Evolutionary conservation across 2,797 vertebrate genomes (phyloP).

Genomic region (Danio jaintianensis): DNA sequence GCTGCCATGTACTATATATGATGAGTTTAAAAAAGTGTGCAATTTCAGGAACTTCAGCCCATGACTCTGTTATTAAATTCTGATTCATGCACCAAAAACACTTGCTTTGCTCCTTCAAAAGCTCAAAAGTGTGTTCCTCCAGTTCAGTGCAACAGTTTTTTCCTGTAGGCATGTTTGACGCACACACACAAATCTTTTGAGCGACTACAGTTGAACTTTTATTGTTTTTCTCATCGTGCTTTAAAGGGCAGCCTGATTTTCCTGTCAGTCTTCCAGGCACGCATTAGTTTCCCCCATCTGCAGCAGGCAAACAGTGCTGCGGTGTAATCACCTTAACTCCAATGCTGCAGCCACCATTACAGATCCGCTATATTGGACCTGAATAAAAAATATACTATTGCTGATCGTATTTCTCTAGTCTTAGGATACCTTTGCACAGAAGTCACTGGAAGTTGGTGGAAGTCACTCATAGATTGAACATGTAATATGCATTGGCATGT

Average conservation of each 20-base stretch:
- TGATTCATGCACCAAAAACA: not conserved
- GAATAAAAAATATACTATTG: not conserved
- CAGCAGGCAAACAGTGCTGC: not conserved
- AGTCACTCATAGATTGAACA: no score
- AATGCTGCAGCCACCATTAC: not conserved
- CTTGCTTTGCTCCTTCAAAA: not conserved
- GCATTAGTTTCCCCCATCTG: constrained; percentile 10
- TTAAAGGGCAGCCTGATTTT: constrained; percentile 49
- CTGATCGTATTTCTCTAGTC: not conserved
- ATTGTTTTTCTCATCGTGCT: not conserved
- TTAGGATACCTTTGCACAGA: not conserved
- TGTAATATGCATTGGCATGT: no score
- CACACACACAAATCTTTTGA: constrained; percentile 13
- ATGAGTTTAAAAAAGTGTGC: no score
- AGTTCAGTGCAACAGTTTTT: not conserved
- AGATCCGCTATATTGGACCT: not conserved
- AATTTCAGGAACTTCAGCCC: no score
- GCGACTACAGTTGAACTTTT: constrained; percentile 2
- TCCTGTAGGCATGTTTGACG: constrained; percentile 9
- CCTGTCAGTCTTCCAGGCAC: constrained; percentile 32
- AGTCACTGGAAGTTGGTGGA: no score
- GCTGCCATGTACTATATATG: no score
- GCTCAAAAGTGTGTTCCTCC: not conserved
- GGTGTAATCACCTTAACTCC: constrained; percentile 41
- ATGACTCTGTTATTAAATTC: not conserved